Base-by-base conservation (phyloP, 2,888 invertebrate genomes). In the Blastobasis adustella region DNA sequence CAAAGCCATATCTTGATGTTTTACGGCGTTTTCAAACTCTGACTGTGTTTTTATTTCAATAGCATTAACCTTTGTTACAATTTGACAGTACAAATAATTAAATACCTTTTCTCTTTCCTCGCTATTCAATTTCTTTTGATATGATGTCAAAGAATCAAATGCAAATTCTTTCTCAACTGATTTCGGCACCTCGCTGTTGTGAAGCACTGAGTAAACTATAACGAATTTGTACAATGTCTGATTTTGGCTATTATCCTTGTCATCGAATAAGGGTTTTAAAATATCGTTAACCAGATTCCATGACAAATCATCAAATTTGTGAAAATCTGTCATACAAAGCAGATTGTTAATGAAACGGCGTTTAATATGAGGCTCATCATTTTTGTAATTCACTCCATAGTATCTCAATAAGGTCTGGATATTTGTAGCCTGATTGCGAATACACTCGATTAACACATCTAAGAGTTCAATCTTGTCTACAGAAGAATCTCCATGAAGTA, bases 281-380 rank as follows among this genome's bases (percentile, higher is more conserved):
- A 84, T 54, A 49, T 74, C 67, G 45, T 73, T 69, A n/a, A 84
- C 55, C 47, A 70, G 57, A 42, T 57, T 60, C 84, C 84, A 85
- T 36, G 70, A 71, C 45, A 63, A 55, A 36, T 72, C 60, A 49
- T 78, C 71, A 50, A 67, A 78, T 55, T 60, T 62, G 23, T 65
- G 57, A 44, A 71, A 58, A 36, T 67, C 53, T 0, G 69, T 69
- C 38, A 60, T 48, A 5, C 56, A 49, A 4, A 82, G 46, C 23
- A 84, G 45, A 23, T 61, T 53, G 40, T 61, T 60, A 2, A 77
- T 53, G 59, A 83, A 81, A 0, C 58, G 42, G 9, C 50, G 58
- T 58, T 73, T 78, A 36, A 59, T 58, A 38, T 52, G 47, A 37
- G 54, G 54, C 3, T 67, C 58, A 52, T 78, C 76, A 49, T 79